phyloP scores from a whole-genome alignment of 2,888 invertebrate species.

The Elgonia sp. region DNA sequence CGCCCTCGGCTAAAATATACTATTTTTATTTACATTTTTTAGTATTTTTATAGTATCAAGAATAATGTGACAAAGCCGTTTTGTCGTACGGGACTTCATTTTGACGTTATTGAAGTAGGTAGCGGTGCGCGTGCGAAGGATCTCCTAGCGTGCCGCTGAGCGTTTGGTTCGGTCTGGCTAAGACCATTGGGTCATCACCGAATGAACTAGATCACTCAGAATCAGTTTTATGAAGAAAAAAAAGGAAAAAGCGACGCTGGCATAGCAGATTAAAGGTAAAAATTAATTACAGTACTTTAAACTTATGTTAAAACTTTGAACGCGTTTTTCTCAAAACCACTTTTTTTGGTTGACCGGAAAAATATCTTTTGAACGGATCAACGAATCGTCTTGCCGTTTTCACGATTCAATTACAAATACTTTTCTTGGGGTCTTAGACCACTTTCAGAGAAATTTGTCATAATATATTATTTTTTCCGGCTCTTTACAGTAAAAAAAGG shows the following conservation, averaged over 20 bases:
- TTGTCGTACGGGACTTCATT: too few relatives aligned
- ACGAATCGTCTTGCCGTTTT: constrained; percentile 17
- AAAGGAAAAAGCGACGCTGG: neutral
- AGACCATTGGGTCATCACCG: too few relatives aligned
- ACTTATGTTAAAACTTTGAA: neutral
- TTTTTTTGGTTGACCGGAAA: neutral
- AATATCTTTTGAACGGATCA: constrained; percentile 15
- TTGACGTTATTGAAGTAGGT: too few relatives aligned
- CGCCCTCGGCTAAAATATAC: too few relatives aligned
- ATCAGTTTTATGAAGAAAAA: neutral
- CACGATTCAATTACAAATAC: constrained; percentile 4
- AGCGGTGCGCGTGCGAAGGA: too few relatives aligned
- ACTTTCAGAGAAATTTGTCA: constrained; percentile 25
- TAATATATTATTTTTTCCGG: constrained; percentile 22
- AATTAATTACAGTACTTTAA: neutral
- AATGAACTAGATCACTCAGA: neutral
- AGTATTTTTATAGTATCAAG: too few relatives aligned
- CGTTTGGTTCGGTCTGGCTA: too few relatives aligned
- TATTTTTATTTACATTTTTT: too few relatives aligned
- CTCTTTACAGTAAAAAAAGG: neutral
- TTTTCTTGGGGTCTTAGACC: constrained; percentile 18
- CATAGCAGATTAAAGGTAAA: neutral
- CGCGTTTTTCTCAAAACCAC: too few relatives aligned
- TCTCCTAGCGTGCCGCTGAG: too few relatives aligned
- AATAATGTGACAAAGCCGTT: too few relatives aligned